These are phyloP conservation scores for Drosophila busckii DNA, from an alignment of 1,140 invertebrate species.

Conservation along the genomic window DNA sequence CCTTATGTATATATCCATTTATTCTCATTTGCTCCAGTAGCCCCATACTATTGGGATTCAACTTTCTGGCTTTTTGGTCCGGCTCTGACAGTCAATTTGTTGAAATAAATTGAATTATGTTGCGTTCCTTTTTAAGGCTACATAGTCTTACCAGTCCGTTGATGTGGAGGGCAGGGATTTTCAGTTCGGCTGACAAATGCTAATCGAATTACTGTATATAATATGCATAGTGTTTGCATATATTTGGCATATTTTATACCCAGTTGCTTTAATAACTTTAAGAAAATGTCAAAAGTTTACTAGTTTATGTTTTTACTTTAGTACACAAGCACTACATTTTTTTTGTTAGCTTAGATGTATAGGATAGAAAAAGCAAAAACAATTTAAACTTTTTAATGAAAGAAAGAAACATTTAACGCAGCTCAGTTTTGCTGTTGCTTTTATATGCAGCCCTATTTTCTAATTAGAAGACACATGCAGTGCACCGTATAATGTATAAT, in stretches of 20 bases:
- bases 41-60: constrained; percentile 29
- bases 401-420: constrained; percentile 24
- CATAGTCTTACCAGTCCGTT: constrained; percentile 36
- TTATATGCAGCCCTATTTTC: background rate
- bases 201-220: constrained; percentile 54
- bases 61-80: constrained; percentile 31
- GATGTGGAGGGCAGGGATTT: constrained; percentile 7
- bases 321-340: too few species aligned
- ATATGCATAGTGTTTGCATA: too few species aligned
- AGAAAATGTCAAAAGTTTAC: background rate
- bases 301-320: too few species aligned
- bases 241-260: constrained; percentile 42
- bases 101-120: constrained; percentile 72
- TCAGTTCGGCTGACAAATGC: constrained; percentile 6
- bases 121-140: constrained; percentile 21
- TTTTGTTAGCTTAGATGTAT: background rate
- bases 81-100: constrained; percentile 65
- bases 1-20: too few species aligned
- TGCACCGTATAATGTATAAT: constrained; percentile 30
- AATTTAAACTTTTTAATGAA: constrained; percentile 17
- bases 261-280: constrained; percentile 29
- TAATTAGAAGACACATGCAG: constrained; percentile 14
- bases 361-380: constrained; percentile 11
- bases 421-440: constrained; percentile 1
- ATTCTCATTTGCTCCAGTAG: constrained; percentile 16